Evolutionary conservation across 2,113 vertebrate genomes (phyloP), one percentile per base, ranked within the genome.

Genomic region (Apaloderma vittatum): DNA sequence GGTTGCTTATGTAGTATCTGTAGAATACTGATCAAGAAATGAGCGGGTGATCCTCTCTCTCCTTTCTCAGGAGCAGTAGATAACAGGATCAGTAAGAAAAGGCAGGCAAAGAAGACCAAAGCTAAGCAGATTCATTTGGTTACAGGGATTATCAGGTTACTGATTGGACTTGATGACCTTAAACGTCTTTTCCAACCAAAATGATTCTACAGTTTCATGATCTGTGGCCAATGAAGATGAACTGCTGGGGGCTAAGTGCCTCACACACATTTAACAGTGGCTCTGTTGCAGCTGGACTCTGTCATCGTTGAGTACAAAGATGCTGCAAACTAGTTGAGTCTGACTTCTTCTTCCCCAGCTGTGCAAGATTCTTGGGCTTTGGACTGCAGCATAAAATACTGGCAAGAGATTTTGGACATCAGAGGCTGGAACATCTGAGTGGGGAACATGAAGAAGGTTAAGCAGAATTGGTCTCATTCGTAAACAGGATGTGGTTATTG

Each of bases 401-500:
- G 32, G 10, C 20, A 90, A 88, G 55, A 36, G 32, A 83, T 67
- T 96, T 90, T 63, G 92, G 82, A 67, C 29, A 54, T 11, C 20
- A 37, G 52, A 67, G 45, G n/a, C 40, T 0, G 0, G 57, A 93
- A 92, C 32, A 52, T 71, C 73, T 75, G 54, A 94, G 52, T 5
- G 12, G 24, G 61, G 36, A 89, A 61, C 21, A 15, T 10, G 51
- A 83, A 67, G 30, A 24, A 92, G 13, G 40, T 84, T 79, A 77
- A 71, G n/a, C 36, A 84, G 68, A 81, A 80, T 8, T 43, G 36
- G 65, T 26, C 74, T 84, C 3, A 0, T 78, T 49, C 89, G 76
- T 89, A 94, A 95, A 95, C 86, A 95, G 92, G 92, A 92, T 93
- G 93, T 89, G 88, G 95, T 89, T 97, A 94, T 73, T 85, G 70